A percentile compares a stretch with the other conserved stretches of the same genome.
Conservation (phyloP, 2,888 invertebrate species). For the Anoncus sp. region DNA sequence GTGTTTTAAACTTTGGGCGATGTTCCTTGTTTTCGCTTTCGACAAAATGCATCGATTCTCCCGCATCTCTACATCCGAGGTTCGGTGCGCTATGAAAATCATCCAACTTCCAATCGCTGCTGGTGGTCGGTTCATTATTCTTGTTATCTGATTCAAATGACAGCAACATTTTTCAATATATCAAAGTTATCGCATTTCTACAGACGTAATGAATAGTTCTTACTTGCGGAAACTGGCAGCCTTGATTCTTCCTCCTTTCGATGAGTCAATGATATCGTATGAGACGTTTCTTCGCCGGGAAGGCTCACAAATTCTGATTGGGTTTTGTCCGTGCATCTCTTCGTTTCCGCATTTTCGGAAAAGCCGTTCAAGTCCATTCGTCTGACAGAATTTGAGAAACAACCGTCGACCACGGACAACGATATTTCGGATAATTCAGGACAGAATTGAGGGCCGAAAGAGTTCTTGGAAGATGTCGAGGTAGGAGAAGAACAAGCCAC, state of each 20-base stretch:
- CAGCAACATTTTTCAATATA: neutral
- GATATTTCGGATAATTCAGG: constrained; percentile 71
- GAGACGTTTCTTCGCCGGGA: constrained; percentile 72
- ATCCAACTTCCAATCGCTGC: constrained; percentile 42
- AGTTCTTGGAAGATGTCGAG: constrained; percentile 70
- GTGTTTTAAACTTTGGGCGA: constrained; percentile 35
- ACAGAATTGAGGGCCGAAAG: constrained; percentile 66
- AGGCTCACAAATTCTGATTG: constrained; percentile 75
- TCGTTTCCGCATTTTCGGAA: constrained; percentile 60
- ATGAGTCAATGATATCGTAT: constrained; percentile 63
- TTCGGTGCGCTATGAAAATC: constrained; percentile 55
- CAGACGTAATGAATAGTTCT: neutral
- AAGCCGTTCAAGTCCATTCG: constrained; percentile 29
- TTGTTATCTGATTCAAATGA: constrained; percentile 33
- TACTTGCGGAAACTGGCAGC: constrained; percentile 33
- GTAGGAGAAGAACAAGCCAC: constrained; percentile 72
- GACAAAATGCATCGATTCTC: constrained; percentile 15
- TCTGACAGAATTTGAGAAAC: constrained; percentile 20
- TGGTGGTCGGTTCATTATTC: constrained; percentile 9
- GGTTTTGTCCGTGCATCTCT: constrained; percentile 65
- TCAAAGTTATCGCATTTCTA: neutral
- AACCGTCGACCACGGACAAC: constrained; percentile 65
- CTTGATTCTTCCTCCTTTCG: constrained; percentile 65
- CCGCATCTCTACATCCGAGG: constrained; percentile 21
- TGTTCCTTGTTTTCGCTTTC: constrained; percentile 22